phyloP scores from a whole-genome alignment of 2,888 invertebrate species.

The Drosophila neotestacea region DNA sequence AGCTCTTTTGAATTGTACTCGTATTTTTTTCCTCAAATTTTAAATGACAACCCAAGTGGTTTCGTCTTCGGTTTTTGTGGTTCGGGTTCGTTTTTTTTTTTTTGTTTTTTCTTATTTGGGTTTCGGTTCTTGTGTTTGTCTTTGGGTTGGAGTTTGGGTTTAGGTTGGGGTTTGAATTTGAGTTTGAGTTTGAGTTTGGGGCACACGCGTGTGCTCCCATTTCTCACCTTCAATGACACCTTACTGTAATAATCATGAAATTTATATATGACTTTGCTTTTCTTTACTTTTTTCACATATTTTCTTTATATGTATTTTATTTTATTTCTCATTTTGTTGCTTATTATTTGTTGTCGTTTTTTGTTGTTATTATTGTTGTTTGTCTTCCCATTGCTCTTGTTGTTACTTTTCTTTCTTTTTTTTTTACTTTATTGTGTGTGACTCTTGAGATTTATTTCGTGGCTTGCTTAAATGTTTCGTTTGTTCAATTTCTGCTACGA shows the following conservation, averaged over 20 bases:
- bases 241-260: slow-evolving; percentile 65
- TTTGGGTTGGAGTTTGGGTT: slow-evolving; percentile 10
- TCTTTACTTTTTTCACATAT: slow-evolving; percentile 30
- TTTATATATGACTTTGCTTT: slow-evolving; percentile 55
- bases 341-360: slow-evolving; percentile 31
- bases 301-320: slow-evolving; percentile 36
- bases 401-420: slow-evolving; percentile 9
- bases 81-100: slow-evolving; percentile 7
- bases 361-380: slow-evolving; percentile 32
- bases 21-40: slow-evolving; percentile 3
- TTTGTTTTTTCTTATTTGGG: slow-evolving; percentile 6
- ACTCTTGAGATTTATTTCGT: slow-evolving; percentile 67
- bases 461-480: slow-evolving; percentile 55
- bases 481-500: slow-evolving; percentile 48
- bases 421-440: slow-evolving; percentile 17
- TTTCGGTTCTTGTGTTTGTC: slow-evolving; percentile 6
- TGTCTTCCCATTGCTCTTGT: slow-evolving; percentile 24
- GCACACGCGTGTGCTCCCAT: slow-evolving; percentile 73
- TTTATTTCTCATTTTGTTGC: slow-evolving; percentile 24
- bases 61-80: slow-evolving; percentile 17
- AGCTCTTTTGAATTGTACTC: slow-evolving; percentile 4
- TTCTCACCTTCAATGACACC: slow-evolving; percentile 79
- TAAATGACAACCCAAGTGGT: slow-evolving; percentile 29
- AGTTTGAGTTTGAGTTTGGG: slow-evolving; percentile 19
- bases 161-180: slow-evolving; percentile 1